These are phyloP conservation scores for Melanaphis sacchari DNA, from an alignment of 1,140 invertebrate genomes.

Conservation along the genomic window DNA sequence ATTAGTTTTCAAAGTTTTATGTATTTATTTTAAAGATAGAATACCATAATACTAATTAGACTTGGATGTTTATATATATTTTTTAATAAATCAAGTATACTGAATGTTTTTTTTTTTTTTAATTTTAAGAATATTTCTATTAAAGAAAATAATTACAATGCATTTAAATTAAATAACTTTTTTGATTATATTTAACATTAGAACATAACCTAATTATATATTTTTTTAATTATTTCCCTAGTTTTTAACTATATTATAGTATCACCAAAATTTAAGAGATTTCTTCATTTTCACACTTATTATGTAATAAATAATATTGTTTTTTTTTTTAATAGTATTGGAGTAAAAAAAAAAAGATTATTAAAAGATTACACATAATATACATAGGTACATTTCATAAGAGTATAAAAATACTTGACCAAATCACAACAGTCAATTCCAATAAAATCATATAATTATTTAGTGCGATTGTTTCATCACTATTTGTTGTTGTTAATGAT, in stretches of 20 bases:
- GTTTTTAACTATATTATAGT: background rate
- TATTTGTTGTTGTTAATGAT: background rate
- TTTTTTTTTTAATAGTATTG: background rate
- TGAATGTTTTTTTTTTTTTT: background rate
- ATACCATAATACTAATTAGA: background rate
- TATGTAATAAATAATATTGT: background rate
- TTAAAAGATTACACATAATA: background rate
- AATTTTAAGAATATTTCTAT: too few species aligned
- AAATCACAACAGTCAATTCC: background rate
- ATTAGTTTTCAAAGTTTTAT: too few species aligned
- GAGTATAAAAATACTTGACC: background rate
- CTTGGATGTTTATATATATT: background rate
- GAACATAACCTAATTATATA: too few species aligned
- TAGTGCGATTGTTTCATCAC: background rate
- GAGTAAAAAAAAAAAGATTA: background rate
- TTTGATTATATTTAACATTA: too few species aligned
- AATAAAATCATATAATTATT: constrained; percentile 3
- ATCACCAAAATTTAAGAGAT: background rate
- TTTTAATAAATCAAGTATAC: background rate
- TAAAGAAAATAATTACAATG: too few species aligned
- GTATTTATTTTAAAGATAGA: background rate
- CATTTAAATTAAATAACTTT: too few species aligned
- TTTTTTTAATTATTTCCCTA: background rate
- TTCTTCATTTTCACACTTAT: background rate
- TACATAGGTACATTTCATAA: background rate